A percentile compares a stretch with the other conserved stretches of the same genome.
These are phyloP conservation scores for Coleophora deauratella DNA, from an alignment of 2,888 invertebrate genomes.

Conservation along the genomic window DNA sequence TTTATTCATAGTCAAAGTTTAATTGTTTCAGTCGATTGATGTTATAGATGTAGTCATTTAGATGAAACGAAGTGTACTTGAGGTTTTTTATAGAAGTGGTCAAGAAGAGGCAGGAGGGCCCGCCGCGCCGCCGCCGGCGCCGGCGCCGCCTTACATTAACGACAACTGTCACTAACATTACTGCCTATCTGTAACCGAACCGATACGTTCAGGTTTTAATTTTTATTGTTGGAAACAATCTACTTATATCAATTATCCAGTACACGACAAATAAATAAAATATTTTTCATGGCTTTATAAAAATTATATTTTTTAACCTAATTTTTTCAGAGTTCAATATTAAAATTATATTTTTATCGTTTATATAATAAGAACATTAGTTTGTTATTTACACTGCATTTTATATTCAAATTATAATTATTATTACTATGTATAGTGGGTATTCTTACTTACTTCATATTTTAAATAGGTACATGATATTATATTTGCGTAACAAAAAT, in stretches of 20 bases:
- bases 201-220: slow-evolving; percentile 16
- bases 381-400: slow-evolving; percentile 15
- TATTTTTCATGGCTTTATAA: slow-evolving; percentile 30
- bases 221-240: slow-evolving; percentile 40
- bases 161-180: no score
- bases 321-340: slow-evolving; percentile 17
- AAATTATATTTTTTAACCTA: slow-evolving; percentile 22
- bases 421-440: no score
- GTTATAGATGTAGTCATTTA: slow-evolving; percentile 34
- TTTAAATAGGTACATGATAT: no score
- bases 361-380: slow-evolving; percentile 26
- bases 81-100: slow-evolving; percentile 29
- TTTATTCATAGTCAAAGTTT: slow-evolving; percentile 54
- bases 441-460: no score
- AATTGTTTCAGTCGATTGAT: slow-evolving; percentile 37
- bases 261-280: no score
- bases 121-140: no score
- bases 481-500: no score
- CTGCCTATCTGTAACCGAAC: slow-evolving; percentile 1
- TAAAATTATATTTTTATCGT: slow-evolving; percentile 26
- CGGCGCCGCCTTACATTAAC: no score
- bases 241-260: no score
- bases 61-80: slow-evolving; percentile 40
- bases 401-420: no score
- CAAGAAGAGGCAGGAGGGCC: background rate